A percentile compares a stretch with the other conserved stretches of the same genome.
These are phyloP conservation scores for Discoglossus pictus DNA, from an alignment of 2,797 vertebrate species.

Conservation along the genomic window DNA sequence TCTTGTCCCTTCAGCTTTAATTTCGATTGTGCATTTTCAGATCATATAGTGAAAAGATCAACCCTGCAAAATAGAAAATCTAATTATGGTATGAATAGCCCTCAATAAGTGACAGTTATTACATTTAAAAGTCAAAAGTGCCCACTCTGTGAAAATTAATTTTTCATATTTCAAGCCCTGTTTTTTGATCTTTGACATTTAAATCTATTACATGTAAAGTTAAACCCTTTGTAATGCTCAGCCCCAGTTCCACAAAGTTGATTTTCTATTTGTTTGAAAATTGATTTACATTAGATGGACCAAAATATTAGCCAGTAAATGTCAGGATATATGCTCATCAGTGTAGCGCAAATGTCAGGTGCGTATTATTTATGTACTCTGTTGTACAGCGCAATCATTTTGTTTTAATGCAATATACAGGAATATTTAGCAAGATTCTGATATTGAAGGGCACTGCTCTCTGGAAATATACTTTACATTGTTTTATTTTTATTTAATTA, in stretches of 20 bases:
- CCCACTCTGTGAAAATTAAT: constrained; percentile 34
- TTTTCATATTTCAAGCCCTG: constrained; percentile 34
- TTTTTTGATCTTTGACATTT: constrained; percentile 38
- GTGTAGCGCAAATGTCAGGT: constrained; percentile 15
- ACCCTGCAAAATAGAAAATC: background rate
- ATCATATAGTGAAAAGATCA: too few relatives aligned
- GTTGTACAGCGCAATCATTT: constrained; percentile 23
- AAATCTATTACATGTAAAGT: constrained; percentile 37
- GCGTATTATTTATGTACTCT: constrained; percentile 16
- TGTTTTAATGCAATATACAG: background rate
- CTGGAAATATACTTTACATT: background rate
- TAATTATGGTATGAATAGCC: background rate
- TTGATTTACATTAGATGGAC: constrained; percentile 52
- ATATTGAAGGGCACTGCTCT: too few relatives aligned
- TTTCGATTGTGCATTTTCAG: constrained; percentile 22
- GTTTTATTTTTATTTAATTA: background rate
- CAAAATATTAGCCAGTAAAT: constrained; percentile 53
- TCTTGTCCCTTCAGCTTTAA: constrained; percentile 38
- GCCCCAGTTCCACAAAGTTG: constrained; percentile 54
- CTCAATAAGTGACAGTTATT: background rate
- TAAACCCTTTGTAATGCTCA: constrained; percentile 50
- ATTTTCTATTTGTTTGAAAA: constrained; percentile 43
- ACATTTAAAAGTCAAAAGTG: background rate
- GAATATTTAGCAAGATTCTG: constrained; percentile 26
- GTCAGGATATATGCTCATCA: background rate